These are phyloP conservation scores for Polyommatus icarus DNA, from an alignment of 2,888 invertebrate species.

Conservation along the genomic window DNA sequence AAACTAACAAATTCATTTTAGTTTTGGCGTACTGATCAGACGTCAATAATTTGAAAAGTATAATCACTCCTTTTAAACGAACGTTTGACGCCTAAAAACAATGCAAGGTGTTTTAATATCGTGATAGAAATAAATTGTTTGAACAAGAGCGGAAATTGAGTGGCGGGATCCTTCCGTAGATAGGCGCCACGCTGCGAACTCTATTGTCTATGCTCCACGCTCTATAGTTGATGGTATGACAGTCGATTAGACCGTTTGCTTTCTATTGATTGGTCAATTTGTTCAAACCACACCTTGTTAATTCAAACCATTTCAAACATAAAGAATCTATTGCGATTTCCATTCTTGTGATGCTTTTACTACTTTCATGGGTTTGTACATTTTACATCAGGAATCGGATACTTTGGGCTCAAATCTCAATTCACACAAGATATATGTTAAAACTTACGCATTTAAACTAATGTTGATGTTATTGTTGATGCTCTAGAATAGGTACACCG, in stretches of 20 bases:
- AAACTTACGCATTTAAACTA: too few species aligned
- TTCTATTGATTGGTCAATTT: constrained; percentile 23
- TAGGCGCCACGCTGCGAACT: constrained; percentile 31
- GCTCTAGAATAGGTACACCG: too few species aligned
- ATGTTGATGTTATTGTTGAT: too few species aligned
- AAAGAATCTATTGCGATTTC: not conserved
- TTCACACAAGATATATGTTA: too few species aligned
- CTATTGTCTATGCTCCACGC: constrained; percentile 24
- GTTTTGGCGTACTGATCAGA: not conserved
- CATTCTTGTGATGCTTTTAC: not conserved
- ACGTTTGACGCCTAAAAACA: not conserved
- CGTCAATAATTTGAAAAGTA: not conserved
- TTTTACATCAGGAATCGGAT: too few species aligned
- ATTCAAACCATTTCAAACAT: not conserved
- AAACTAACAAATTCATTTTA: not conserved
- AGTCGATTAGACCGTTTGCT: constrained; percentile 14
- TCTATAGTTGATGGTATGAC: constrained; percentile 19
- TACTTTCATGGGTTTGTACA: not conserved
- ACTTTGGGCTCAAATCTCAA: too few species aligned
- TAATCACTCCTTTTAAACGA: not conserved
- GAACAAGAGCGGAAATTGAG: constrained; percentile 47
- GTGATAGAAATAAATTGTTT: constrained; percentile 41
- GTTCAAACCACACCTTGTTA: constrained; percentile 4
- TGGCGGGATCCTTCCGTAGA: constrained; percentile 43
- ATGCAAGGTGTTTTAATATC: constrained; percentile 17